Evolutionary conservation across 2,888 invertebrate genomes (phyloP), one percentile per base, ranked within the genome.

Genomic region (Pimpla rufipes): DNA sequence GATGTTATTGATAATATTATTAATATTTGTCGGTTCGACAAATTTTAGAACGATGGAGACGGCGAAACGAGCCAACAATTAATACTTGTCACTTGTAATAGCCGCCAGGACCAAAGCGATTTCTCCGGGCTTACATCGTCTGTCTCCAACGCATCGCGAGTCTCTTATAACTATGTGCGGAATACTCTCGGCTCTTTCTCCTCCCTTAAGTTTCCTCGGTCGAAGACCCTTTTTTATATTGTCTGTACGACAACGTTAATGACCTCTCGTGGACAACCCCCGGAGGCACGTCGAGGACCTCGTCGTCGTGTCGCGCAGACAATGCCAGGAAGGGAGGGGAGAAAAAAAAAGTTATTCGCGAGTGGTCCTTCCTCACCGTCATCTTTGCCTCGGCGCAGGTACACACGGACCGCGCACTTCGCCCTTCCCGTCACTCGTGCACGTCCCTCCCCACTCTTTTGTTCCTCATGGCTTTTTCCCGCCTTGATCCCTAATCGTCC

Each of bases 251-350:
- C 87, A 85, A 74, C 86, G 87, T 88, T 88, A 89, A 89, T 86
- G 89, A 89, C 88, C 89, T 88, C 88, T 87, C 85, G 76, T 83
- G 83, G 84, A 85, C 82, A 85, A 85, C 87, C 87, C 88, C 85
- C 85, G 73, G 76, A 76, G n/a, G 66, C 66, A 66, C 23, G 85
- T 86, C 71, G 84, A 85, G 86, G 70, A 85, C 13, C 42, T n/a
- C 77, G 70, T 76, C 47, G 76, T 35, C 47, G 66, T 66, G 79
- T 57, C 73, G 45, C 74, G 16, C 62, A 82, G 82, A 84, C 85
- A 84, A 86, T 85, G 81, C 76, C 84, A 84, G 85, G 85, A 81
- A 79, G 76, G 80, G 76, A 67, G 29, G 29, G 5, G 29, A 29
- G 5, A 29, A 29, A 29, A 29, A 29, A 78, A 85, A 84, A 74